A percentile compares a stretch with the other conserved stretches of the same genome.
Conservation (phyloP, 2,797 vertebrate species). For the Cirrhinus molitorella region DNA sequence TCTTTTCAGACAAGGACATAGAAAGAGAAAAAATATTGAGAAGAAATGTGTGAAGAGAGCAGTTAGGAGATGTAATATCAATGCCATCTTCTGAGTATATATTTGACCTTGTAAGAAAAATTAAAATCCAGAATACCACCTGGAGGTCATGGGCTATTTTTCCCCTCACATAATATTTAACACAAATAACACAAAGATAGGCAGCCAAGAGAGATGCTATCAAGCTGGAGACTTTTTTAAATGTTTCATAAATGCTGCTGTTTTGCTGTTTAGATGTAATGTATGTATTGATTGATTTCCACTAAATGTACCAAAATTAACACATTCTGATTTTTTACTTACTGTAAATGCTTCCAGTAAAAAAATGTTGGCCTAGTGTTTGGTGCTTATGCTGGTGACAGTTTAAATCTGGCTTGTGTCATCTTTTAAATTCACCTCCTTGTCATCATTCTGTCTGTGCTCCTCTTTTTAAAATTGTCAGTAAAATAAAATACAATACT, state of each 20-base stretch:
- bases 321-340: background rate
- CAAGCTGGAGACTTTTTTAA: background rate
- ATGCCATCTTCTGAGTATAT: background rate
- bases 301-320: background rate
- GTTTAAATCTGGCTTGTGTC: background rate
- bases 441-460: background rate
- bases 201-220: background rate
- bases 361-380: background rate
- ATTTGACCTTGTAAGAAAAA: conserved; percentile 12
- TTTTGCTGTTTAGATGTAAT: background rate
- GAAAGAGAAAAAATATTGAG: background rate
- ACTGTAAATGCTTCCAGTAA: background rate
- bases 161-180: background rate
- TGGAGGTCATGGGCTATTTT: background rate
- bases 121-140: conserved; percentile 8
- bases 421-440: background rate
- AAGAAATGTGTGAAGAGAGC: background rate
- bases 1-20: conserved; percentile 7
- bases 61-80: background rate
- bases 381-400: background rate
- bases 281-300: background rate
- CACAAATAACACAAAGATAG: conserved; percentile 19
- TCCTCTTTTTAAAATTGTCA: background rate
- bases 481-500: background rate
- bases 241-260: background rate